Conservation (phyloP, 2,797 vertebrate species). For the Tolypeutes matacus region DNA sequence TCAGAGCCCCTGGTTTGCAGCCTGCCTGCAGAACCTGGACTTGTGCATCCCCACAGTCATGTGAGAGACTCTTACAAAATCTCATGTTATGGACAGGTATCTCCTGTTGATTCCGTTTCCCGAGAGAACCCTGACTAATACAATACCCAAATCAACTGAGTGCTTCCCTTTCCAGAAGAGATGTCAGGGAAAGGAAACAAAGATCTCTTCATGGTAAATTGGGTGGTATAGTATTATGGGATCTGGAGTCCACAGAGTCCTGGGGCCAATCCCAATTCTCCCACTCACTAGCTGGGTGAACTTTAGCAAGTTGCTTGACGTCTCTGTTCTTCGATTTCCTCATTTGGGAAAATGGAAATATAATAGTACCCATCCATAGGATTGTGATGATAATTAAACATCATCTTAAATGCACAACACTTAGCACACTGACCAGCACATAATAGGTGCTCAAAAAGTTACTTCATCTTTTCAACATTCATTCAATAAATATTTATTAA, state of each 20-base stretch:
- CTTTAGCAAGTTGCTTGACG: background rate
- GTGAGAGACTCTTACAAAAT: too few relatives aligned
- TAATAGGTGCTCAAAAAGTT: background rate
- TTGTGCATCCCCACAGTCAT: too few relatives aligned
- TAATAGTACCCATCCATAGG: background rate
- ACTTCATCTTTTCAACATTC: background rate
- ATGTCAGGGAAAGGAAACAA: background rate
- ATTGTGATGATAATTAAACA: background rate
- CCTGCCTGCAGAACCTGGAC: too few relatives aligned
- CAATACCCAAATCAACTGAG: background rate
- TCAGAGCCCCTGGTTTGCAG: too few relatives aligned
- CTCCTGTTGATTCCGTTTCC: too few relatives aligned
- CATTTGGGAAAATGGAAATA: background rate
- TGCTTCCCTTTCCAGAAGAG: background rate
- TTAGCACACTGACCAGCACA: background rate
- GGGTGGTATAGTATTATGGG: background rate
- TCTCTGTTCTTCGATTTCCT: conserved; percentile 28
- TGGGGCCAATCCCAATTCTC: background rate
- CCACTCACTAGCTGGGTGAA: background rate
- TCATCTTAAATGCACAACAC: background rate
- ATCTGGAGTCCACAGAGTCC: background rate
- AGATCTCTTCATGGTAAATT: too few relatives aligned
- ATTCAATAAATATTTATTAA: background rate
- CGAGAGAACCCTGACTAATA: too few relatives aligned
- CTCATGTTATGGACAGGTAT: too few relatives aligned